Evolutionary conservation across 2,797 vertebrate genomes (phyloP).

Genomic region (Kryptopterus vitreolus): DNA sequence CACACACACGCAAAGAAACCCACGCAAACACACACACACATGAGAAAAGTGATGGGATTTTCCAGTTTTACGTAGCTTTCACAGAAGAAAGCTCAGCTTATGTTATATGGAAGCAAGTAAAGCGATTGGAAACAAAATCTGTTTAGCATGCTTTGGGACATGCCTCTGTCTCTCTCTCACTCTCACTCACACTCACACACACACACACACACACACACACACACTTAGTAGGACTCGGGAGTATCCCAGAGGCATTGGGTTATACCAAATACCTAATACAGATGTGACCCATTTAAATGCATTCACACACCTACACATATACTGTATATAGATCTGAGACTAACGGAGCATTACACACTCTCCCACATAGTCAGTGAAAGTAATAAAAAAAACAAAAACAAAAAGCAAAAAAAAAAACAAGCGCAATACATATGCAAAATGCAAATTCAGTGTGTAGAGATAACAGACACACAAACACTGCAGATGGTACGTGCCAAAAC

Average conservation of each 20-base stretch:
- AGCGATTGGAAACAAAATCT: slow-evolving; percentile 30
- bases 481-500: slow-evolving; percentile 51
- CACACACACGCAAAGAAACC: no score
- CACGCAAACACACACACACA: no score
- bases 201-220: slow-evolving; percentile 9
- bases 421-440: slow-evolving; percentile 5
- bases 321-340: slow-evolving; percentile 5
- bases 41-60: slow-evolving; percentile 4
- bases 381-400: no score
- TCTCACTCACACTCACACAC: slow-evolving; percentile 1
- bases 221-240: slow-evolving; percentile 31
- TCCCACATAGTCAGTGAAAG: background rate
- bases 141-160: slow-evolving; percentile 41
- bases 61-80: background rate
- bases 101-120: background rate
- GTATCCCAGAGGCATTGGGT: slow-evolving; percentile 37
- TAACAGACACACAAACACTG: slow-evolving; percentile 14
- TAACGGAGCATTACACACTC: slow-evolving; percentile 2
- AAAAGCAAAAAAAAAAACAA: slow-evolving; percentile 14
- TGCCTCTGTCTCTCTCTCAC: background rate
- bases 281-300: slow-evolving; percentile 55
- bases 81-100: slow-evolving; percentile 2
- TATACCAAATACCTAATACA: slow-evolving; percentile 51
- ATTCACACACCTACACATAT: slow-evolving; percentile 26
- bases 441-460: slow-evolving; percentile 9